phyloP scores from a whole-genome alignment of 2,113 vertebrate species.

The Xenotilapia leptura region DNA sequence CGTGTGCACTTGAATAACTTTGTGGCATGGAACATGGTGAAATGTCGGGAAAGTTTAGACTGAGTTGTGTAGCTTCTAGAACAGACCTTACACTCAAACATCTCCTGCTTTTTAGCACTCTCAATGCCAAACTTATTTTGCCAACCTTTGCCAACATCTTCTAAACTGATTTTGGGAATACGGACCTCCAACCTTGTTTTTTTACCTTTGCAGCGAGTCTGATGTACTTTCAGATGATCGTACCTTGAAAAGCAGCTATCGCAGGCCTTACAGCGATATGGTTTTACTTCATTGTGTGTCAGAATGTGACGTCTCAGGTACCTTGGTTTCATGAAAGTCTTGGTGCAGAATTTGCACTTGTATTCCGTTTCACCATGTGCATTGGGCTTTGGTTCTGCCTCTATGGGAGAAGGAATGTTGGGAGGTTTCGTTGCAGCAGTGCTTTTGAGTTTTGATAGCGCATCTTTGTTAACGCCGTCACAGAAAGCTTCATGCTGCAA shows the following conservation, averaged over 20 bases:
- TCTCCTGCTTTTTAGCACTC: neutral
- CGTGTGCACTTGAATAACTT: constrained; percentile 54
- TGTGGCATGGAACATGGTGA: constrained; percentile 53
- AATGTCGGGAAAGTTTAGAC: constrained; percentile 59
- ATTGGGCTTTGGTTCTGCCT: neutral
- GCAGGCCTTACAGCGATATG: constrained; percentile 74
- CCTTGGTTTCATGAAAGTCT: constrained; percentile 63
- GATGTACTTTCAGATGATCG: constrained; percentile 70
- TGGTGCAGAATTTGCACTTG: constrained; percentile 74
- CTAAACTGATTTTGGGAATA: constrained; percentile 65
- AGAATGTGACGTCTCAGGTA: constrained; percentile 70
- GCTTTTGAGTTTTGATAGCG: neutral
- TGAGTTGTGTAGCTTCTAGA: constrained; percentile 43
- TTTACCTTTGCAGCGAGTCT: constrained; percentile 60
- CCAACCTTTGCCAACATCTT: constrained; percentile 57
- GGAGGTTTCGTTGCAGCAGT: neutral
- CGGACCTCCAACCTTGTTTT: constrained; percentile 51
- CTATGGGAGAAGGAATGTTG: neutral
- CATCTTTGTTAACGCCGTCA: constrained; percentile 7
- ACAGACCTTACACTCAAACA: constrained; percentile 57
- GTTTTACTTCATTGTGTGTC: constrained; percentile 75
- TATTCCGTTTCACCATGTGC: constrained; percentile 19
- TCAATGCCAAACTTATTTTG: constrained; percentile 10
- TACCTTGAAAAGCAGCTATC: constrained; percentile 71
- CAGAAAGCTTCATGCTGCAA: constrained; percentile 64